Percentiles rank a stretch among this genome's conserved stretches.
phyloP scores from a whole-genome alignment of 2,797 vertebrate species.

The Ceryle rudis region DNA sequence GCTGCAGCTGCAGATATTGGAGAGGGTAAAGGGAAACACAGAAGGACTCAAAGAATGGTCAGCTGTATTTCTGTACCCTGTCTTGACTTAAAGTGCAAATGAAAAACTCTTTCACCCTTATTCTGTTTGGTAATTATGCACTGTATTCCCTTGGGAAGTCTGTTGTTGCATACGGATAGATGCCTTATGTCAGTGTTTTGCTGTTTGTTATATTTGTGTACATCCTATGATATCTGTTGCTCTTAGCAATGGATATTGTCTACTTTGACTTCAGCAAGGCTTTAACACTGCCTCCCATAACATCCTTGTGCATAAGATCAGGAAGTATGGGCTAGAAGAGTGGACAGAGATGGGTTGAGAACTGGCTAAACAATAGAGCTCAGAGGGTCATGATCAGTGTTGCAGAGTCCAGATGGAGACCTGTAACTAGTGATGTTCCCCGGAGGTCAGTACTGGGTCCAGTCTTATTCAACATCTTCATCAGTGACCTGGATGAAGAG shows the following conservation, averaged over 20 bases:
- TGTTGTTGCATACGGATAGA: background rate
- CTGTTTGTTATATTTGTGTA: background rate
- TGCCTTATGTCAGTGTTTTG: background rate
- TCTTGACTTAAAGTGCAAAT: background rate
- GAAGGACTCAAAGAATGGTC: background rate
- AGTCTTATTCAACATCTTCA: too few species aligned
- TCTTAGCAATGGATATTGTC: background rate
- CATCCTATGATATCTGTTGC: background rate
- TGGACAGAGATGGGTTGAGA: too few species aligned
- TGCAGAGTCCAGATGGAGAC: too few species aligned
- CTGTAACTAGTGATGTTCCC: too few species aligned
- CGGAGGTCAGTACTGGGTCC: too few species aligned
- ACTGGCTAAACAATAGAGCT: too few species aligned
- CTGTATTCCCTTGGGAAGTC: background rate
- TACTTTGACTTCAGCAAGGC: too few species aligned
- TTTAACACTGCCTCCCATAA: too few species aligned
- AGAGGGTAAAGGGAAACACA: background rate
- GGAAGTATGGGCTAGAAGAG: too few species aligned
- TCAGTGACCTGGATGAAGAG: too few species aligned
- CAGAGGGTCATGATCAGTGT: too few species aligned
- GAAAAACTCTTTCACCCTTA: background rate
- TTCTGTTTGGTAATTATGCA: background rate
- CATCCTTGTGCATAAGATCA: too few species aligned
- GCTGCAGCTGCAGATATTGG: background rate
- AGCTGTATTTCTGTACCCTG: background rate